Conservation (phyloP, 2,113 vertebrate genomes). For the Macrotis lagotis region DNA sequence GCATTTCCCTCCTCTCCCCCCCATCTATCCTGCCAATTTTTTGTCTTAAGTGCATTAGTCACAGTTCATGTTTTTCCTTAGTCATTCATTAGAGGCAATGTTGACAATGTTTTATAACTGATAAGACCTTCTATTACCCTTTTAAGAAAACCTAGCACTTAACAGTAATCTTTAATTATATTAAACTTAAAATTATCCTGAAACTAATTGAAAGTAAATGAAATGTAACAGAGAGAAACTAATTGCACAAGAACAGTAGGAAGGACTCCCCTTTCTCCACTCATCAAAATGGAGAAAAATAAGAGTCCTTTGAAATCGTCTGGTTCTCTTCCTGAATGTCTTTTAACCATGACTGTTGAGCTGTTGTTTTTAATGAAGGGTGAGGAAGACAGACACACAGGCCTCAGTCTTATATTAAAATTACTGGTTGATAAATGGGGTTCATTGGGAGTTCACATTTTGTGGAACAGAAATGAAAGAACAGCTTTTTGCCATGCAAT, state of each 20-base stretch:
- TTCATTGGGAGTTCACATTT: not conserved
- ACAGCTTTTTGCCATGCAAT: not conserved
- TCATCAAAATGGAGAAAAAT: conserved; percentile 5
- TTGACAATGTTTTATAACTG: conserved; percentile 9
- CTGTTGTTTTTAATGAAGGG: not conserved
- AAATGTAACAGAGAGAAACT: conserved; percentile 5
- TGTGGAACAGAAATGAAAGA: not conserved
- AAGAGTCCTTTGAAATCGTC: not conserved
- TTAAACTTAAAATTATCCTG: conserved; percentile 15
- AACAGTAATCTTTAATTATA: not conserved
- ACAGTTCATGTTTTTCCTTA: not conserved
- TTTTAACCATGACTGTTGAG: not conserved
- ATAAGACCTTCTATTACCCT: conserved; percentile 2
- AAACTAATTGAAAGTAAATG: conserved; percentile 15
- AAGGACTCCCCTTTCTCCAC: not conserved
- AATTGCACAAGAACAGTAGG: conserved; percentile 1
- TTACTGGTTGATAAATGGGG: not conserved
- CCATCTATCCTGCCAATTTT: not conserved
- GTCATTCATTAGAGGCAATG: not conserved
- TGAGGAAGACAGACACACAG: not conserved
- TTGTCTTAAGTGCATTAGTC: conserved; percentile 23
- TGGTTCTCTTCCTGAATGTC: not conserved
- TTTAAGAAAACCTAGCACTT: not conserved
- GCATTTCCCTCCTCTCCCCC: not conserved
- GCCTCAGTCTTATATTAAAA: not conserved